Evolutionary conservation across 2,797 vertebrate genomes (phyloP), one percentile per base, ranked within the genome.

Genomic region (Sebastes reedi): DNA sequence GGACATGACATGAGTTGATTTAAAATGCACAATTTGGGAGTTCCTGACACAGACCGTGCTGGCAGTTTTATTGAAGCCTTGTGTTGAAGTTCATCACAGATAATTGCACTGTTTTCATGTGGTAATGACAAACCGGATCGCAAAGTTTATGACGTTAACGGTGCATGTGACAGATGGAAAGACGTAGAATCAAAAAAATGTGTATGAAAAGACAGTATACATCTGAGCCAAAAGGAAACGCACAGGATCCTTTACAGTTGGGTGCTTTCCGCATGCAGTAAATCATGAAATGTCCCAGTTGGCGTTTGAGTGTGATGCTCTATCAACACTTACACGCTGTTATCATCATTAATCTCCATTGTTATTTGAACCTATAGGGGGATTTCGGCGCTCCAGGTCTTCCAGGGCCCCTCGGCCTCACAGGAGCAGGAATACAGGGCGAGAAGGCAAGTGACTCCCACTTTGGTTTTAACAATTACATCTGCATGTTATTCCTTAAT

Each of bases 351-450:
- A 70, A 72, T 42, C 12, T 75, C 5, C 39, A 30, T 83, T 85
- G 22, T 85, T 30, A 6, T 82, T 14, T 68, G 10, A 27, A 74
- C 50, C 27, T 73, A 20, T 77, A 98, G 97, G 96, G 97, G 77
- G 96, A 97, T 52, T 93, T 96, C 42, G 97, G 96, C 76, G 92
- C 96, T 81, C 95, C 96, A 67, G 97, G 97, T 80, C 91, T 95
- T 93, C 95, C 95, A 8, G 97, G 97, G 32, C 92, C 91, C 32
- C 18, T 92, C 70, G 97, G 97, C 77, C 92, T 95, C 84, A 87
- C 96, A 87, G 96, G 96, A 78, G 54, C 80, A 72, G 97, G 96
- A 62, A 94, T 97, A 78, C 96, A 97, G 91, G 96, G 97, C 80
- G 96, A 97, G 75, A 98, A 97, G 96, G 96, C 95, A 87, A 86